Evolutionary conservation across 2,888 invertebrate species (phyloP).

Genomic region (Rutpela maculata): DNA sequence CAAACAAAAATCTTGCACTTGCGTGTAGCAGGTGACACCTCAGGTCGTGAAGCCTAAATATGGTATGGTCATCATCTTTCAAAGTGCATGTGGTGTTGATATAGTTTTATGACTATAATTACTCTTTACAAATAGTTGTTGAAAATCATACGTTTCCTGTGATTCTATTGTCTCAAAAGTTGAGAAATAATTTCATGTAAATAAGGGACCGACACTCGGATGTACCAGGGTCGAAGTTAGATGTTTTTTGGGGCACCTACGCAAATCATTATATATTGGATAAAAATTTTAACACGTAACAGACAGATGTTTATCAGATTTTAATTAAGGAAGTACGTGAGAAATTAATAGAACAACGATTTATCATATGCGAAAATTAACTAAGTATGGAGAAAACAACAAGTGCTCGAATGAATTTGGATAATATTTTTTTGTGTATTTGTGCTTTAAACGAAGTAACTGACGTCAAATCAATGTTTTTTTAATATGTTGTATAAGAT

Average conservation of each 20-base stretch:
- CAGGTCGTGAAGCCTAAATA: slow-evolving; percentile 11
- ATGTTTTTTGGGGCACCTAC: background rate
- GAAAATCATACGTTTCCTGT: slow-evolving; percentile 57
- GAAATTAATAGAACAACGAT: too few relatives aligned
- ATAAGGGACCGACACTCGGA: slow-evolving; percentile 57
- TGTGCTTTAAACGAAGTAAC: too few relatives aligned
- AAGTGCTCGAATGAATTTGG: too few relatives aligned
- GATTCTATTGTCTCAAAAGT: slow-evolving; percentile 55
- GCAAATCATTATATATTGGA: too few relatives aligned
- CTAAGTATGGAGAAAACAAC: too few relatives aligned
- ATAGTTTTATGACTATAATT: slow-evolving; percentile 56
- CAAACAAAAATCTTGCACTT: slow-evolving; percentile 5
- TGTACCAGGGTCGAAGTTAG: slow-evolving; percentile 13
- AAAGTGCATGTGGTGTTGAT: slow-evolving; percentile 41
- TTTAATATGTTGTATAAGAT: too few relatives aligned
- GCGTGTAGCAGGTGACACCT: slow-evolving; percentile 16
- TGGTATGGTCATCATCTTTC: slow-evolving; percentile 31
- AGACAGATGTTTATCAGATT: too few relatives aligned
- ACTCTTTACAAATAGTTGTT: slow-evolving; percentile 52
- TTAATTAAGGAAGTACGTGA: too few relatives aligned
- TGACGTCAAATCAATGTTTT: too few relatives aligned
- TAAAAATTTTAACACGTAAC: too few relatives aligned
- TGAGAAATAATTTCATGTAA: slow-evolving; percentile 56
- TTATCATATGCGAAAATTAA: too few relatives aligned
- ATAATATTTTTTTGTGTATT: too few relatives aligned